phyloP scores from a whole-genome alignment of 2,113 vertebrate species.

The Cygnus atratus region DNA sequence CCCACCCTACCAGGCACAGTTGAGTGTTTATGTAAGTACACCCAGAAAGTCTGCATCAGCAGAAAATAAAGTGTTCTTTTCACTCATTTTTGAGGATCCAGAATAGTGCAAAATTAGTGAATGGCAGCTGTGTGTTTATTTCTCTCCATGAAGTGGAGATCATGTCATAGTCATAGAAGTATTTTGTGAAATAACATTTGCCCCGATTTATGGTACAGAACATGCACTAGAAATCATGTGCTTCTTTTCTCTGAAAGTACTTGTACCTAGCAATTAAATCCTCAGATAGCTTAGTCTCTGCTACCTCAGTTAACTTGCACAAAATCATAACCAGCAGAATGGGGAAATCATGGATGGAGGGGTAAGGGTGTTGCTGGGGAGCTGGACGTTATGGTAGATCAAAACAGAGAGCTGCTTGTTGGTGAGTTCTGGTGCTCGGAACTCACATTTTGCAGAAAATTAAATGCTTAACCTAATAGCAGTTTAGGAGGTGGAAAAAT shows the following conservation, averaged over 20 bases:
- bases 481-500: neutral
- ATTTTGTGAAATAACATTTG: neutral
- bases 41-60: neutral
- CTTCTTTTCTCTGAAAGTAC: neutral
- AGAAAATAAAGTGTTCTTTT: neutral
- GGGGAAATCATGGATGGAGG: fast-evolving
- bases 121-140: neutral
- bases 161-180: neutral
- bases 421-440: neutral
- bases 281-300: neutral
- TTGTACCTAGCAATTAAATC: neutral
- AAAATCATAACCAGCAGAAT: neutral
- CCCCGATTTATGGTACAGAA: neutral
- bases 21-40: neutral
- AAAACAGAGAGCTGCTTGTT: neutral
- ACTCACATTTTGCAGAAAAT: neutral
- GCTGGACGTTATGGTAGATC: neutral
- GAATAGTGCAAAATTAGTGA: neutral
- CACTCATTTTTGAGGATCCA: neutral
- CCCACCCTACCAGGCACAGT: constrained; percentile 29
- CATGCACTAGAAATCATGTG: neutral
- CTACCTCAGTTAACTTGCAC: neutral
- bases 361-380: neutral
- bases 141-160: neutral
- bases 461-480: neutral